These are phyloP conservation scores for Cyclopterus lumpus DNA, from an alignment of 2,797 vertebrate species.

Conservation along the genomic window DNA sequence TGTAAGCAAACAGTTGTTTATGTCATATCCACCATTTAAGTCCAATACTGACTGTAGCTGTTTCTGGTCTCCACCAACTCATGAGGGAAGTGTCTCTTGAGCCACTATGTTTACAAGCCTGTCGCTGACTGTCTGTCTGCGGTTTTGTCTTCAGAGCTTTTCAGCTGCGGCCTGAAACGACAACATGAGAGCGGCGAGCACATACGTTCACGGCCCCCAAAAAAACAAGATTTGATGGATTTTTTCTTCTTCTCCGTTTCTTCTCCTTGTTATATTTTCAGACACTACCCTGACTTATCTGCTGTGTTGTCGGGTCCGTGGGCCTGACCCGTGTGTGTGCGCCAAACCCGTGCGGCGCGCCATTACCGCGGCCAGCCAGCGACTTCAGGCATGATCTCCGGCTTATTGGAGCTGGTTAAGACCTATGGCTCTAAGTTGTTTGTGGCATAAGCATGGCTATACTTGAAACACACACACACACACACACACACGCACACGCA, in stretches of 20 bases:
- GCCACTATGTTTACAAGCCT: background rate
- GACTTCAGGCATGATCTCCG: constrained; percentile 68
- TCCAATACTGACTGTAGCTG: no score
- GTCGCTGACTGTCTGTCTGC: background rate
- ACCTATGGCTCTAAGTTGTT: constrained; percentile 54
- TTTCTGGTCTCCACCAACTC: no score
- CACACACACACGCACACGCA: constrained; percentile 32
- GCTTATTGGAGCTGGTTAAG: constrained; percentile 75
- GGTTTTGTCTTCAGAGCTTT: background rate
- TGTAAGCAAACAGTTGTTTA: no score
- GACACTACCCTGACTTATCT: background rate
- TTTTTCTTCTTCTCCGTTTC: background rate
- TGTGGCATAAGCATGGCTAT: constrained; percentile 31
- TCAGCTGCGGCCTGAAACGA: background rate
- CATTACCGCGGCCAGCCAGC: constrained; percentile 42
- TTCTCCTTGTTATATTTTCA: constrained; percentile 16
- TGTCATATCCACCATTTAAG: no score
- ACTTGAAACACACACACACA: constrained; percentile 23
- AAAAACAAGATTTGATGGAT: background rate
- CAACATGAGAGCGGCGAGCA: background rate
- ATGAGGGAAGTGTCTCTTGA: background rate
- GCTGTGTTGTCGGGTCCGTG: background rate
- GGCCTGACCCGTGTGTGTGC: constrained; percentile 2
- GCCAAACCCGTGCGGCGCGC: background rate
- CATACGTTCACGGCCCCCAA: background rate